These are phyloP conservation scores for Climacteris rufus DNA, from an alignment of 2,113 vertebrate genomes.

Conservation along the genomic window DNA sequence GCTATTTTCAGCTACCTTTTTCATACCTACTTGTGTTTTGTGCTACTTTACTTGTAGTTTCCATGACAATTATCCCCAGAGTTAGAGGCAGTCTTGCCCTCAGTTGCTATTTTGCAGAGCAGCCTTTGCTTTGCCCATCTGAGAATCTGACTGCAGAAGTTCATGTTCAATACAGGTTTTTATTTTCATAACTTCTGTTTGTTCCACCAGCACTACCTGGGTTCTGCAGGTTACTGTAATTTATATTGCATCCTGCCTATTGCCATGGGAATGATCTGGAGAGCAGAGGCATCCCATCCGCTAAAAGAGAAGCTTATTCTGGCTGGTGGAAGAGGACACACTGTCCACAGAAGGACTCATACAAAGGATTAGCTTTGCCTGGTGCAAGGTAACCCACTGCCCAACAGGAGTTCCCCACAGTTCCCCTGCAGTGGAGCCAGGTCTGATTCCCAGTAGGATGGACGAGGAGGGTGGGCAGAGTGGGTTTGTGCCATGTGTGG, in stretches of 20 bases:
- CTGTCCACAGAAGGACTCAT: background rate
- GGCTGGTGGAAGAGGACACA: background rate
- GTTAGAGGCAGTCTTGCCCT: background rate
- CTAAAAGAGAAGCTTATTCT: background rate
- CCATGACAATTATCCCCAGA: constrained; percentile 45
- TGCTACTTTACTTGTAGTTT: constrained; percentile 50
- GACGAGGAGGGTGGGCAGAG: background rate
- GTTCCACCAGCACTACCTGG: background rate
- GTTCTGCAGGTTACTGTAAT: background rate
- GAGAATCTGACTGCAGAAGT: background rate
- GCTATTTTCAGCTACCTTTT: constrained; percentile 54
- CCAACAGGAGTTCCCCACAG: background rate
- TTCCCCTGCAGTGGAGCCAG: background rate
- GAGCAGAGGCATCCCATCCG: background rate
- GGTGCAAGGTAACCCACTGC: background rate
- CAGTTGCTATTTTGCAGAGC: background rate
- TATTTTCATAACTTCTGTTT: background rate
- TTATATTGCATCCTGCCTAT: background rate
- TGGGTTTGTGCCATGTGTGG: background rate
- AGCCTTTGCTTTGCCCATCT: background rate
- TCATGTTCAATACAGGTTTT: background rate
- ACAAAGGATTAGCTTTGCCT: background rate
- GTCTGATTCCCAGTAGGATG: background rate
- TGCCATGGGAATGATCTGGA: background rate
- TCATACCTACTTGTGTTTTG: constrained; percentile 8